Evolutionary conservation across 1,140 invertebrate species (phyloP), one percentile per base, ranked within the genome.

Genomic region (Brachionus rubens): DNA sequence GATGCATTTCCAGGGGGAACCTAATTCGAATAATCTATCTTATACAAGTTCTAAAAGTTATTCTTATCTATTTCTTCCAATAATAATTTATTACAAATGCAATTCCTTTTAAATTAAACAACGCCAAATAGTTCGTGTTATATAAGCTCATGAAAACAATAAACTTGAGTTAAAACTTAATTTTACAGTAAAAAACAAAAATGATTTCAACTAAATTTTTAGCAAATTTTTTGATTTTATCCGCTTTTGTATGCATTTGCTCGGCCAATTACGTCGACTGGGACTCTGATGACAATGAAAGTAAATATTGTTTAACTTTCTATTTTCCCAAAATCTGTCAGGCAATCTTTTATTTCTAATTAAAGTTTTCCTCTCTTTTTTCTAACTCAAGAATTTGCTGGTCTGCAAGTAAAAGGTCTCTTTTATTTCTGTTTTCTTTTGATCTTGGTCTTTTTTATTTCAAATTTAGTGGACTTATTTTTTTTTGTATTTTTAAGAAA

Each of bases 401-500:
- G 59, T 65, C 24, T n/a, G 16, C 19, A 41, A 26, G 19, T 30
- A 36, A 36, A 9, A 36, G 33, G 33, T 36, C 33, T 5, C 3
- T 9, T 36, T 36, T n/a, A n/a, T 16, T 14, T 46, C 43, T 46
- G 5, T 14, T 36, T 36, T 36, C 4, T 36, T 36, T 36, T 36
- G 9, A 5, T 36, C 33, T 36, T 3, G 9, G 9, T 46, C 43
- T 46, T 46, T 46, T 7, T 46, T 14, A 3, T 14, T 4, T 40
- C 36, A 12, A 12, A 12, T 40, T 40, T 40, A n/a, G n/a, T 9
- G 33, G 33, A 5, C 33, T 46, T 65, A 65, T 30, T 12, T 65
- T 41, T 41, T 65, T 65, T 65, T 65, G 26, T 21, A 30, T 30
- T 65, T 65, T 65, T 65, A 65, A 65, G 59, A 65, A 65, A 65